Evolutionary conservation across 2,797 vertebrate genomes (phyloP).

Genomic region (Characodon lateralis): DNA sequence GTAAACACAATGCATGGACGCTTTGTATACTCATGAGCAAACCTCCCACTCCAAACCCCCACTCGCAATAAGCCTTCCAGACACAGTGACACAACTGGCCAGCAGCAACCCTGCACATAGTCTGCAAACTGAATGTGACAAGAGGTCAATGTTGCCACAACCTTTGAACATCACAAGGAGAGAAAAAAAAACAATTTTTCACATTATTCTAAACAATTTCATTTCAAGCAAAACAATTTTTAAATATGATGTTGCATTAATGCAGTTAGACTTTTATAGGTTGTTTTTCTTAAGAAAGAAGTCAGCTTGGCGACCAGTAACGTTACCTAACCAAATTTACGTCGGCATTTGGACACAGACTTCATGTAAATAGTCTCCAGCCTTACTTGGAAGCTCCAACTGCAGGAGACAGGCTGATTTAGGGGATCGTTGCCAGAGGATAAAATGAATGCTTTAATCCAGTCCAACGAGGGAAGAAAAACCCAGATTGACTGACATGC

Average conservation of each 20-base stretch:
- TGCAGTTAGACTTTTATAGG: too few species aligned
- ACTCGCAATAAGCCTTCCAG: conserved; percentile 46
- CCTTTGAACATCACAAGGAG: conserved; percentile 12
- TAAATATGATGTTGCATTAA: neutral
- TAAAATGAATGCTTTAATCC: conserved; percentile 72
- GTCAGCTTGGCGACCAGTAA: conserved; percentile 12
- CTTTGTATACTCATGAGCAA: conserved; percentile 48
- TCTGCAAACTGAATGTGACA: conserved; percentile 58
- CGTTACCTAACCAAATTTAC: conserved; percentile 48
- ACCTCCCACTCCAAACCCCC: conserved; percentile 24
- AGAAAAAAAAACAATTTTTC: neutral
- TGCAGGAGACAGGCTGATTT: conserved; percentile 58
- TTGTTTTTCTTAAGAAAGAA: neutral
- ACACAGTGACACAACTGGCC: conserved; percentile 46
- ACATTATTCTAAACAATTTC: too few species aligned
- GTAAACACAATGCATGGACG: conserved; percentile 22
- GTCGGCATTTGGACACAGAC: conserved; percentile 30
- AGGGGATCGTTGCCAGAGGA: conserved; percentile 60
- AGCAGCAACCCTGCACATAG: conserved; percentile 31
- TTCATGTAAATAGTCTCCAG: conserved; percentile 28
- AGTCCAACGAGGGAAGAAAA: conserved; percentile 30
- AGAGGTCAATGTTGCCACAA: conserved; percentile 29
- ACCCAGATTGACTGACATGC: conserved; percentile 41
- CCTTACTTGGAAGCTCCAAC: conserved; percentile 33
- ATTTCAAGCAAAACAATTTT: neutral